Base-by-base conservation (phyloP, 2,888 invertebrate species). In the Epirrita christyi region DNA sequence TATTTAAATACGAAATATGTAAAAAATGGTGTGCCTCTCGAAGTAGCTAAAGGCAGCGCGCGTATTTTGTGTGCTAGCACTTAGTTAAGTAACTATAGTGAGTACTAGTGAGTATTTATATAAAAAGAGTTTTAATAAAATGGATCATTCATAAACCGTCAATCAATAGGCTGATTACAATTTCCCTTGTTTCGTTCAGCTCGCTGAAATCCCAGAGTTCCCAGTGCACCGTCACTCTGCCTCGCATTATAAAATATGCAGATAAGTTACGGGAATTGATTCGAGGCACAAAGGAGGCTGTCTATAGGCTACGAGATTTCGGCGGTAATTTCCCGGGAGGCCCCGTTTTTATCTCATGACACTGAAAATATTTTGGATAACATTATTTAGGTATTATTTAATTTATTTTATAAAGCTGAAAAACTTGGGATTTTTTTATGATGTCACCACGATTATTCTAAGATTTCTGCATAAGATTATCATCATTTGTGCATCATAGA, bases 231-330 rank as follows among this genome's bases (percentile, higher is more conserved):
- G 80, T 83, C 83, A 82, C 83, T 83, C 59, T 83, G 82, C 77
- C 81, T 86, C 83, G 81, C 81, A 78, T 86, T 88, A 88, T 91
- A 88, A 90, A 90, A 89, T 89, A 90, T 91, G 90, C 86, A 91
- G 85, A 90, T 88, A 88, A 86, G 89, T 88, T 85, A 87, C 84
- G 88, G 89, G 90, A 89, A 91, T 91, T 90, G 90, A 91, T 91
- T 90, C 87, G 75, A 80, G 81, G 85, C 88, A 88, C 90, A 90
- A 88, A 90, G 85, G 88, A 83, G 78, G 76, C 86, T 83, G 88
- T 85, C 87, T 89, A 84, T 86, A 83, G 83, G 76, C 81, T 79
- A 75, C 78, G 83, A 87, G 90, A 90, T 89, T 91, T 89, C 75
- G 88, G 88, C 82, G 77, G 83, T 89, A 90, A 91, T 90, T 91